Evolutionary conservation across 23 tunicate genomes (phyloP).

Genomic region (Trididemnum miniatum): DNA sequence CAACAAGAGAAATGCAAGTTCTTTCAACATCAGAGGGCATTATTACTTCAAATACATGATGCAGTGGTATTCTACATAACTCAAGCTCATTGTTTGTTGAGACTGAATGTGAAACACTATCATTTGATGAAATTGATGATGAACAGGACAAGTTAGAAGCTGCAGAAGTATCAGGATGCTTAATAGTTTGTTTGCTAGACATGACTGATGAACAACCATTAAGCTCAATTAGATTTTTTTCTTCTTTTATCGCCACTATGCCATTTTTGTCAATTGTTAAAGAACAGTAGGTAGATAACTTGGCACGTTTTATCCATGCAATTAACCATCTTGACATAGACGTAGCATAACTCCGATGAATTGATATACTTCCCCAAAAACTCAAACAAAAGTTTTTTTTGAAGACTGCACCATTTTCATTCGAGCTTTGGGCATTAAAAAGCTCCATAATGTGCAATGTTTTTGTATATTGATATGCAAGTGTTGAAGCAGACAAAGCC

Average conservation of each 20-base stretch:
- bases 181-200: neutral
- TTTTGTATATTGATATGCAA: too few species aligned
- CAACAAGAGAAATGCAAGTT: neutral
- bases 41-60: neutral
- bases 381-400: neutral
- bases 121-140: neutral
- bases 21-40: conserved; percentile 9
- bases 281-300: neutral
- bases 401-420: too few species aligned
- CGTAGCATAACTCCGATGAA: conserved; percentile 36
- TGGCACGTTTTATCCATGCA: conserved; percentile 29
- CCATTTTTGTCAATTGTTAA: conserved; percentile 16
- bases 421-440: too few species aligned
- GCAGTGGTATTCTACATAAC: too few species aligned
- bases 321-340: conserved; percentile 61
- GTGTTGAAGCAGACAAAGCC: too few species aligned
- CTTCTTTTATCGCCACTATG: conserved; percentile 29
- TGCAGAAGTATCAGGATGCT: too few species aligned
- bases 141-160: neutral
- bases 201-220: neutral
- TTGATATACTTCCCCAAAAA: conserved; percentile 19
- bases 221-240: conserved; percentile 31
- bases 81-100: too few species aligned
- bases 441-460: too few species aligned
- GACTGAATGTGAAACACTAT: neutral